A percentile compares a stretch with the other conserved stretches of the same genome.
Evolutionary conservation across 2,113 vertebrate species (phyloP).

Genomic region (Asarcornis scutulata): DNA sequence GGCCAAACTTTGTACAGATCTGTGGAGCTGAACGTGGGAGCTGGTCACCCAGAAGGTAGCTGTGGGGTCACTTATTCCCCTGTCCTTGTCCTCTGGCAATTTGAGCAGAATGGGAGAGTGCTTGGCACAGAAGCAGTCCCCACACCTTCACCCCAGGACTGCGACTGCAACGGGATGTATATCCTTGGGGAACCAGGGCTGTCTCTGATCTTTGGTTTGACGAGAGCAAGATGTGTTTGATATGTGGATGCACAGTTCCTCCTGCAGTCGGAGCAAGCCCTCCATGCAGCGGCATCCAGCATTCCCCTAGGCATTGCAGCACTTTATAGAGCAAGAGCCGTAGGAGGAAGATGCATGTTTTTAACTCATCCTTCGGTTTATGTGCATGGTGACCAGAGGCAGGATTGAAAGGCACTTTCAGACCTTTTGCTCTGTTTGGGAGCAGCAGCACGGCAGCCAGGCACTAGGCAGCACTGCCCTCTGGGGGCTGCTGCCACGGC

Average conservation of each 20-base stretch:
- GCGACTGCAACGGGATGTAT: neutral
- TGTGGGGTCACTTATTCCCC: neutral
- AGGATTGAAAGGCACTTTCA: neutral
- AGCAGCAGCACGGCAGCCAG: neutral
- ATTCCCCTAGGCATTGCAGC: neutral
- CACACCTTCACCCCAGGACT: neutral
- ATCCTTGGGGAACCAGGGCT: neutral
- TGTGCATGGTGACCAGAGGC: accelerated
- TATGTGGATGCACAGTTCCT: accelerated
- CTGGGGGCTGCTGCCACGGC: neutral
- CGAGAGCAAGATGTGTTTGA: neutral
- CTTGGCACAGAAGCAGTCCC: neutral
- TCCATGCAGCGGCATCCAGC: neutral
- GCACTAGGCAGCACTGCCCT: neutral
- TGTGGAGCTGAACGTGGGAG: neutral
- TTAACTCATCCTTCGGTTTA: accelerated
- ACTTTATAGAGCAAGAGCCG: neutral
- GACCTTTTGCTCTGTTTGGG: neutral
- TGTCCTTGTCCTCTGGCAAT: neutral
- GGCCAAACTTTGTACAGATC: neutral
- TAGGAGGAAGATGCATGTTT: accelerated
- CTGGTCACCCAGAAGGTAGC: neutral
- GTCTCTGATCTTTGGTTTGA: neutral
- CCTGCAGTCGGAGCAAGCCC: neutral
- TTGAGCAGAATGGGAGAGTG: neutral